A percentile compares a stretch with the other conserved stretches of the same genome.
These are phyloP conservation scores for Ibidorhyncha struthersii DNA, from an alignment of 2,113 vertebrate species.

Conservation along the genomic window DNA sequence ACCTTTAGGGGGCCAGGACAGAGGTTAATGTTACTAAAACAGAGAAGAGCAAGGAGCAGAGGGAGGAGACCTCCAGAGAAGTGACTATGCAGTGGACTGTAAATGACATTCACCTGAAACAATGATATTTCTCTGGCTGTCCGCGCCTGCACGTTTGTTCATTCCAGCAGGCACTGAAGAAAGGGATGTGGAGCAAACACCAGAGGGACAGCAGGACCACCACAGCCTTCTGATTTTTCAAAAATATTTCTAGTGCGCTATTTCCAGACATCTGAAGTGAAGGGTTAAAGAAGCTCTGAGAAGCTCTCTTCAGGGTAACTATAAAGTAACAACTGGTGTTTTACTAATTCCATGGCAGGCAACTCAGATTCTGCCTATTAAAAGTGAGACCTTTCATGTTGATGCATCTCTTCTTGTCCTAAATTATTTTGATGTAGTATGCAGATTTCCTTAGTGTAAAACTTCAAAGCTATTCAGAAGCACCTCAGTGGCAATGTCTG, in stretches of 20 bases:
- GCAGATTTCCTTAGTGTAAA: background rate
- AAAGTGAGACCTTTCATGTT: background rate
- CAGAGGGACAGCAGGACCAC: background rate
- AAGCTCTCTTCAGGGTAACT: background rate
- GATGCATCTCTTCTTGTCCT: background rate
- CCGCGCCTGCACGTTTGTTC: accelerated
- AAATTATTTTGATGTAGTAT: background rate
- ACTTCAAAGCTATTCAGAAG: background rate
- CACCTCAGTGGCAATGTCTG: accelerated
- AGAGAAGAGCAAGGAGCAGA: background rate
- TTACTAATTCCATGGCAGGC: background rate
- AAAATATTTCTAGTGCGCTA: background rate
- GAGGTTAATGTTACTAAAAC: background rate
- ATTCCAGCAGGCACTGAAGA: background rate
- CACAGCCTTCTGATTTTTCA: background rate
- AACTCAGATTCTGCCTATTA: background rate
- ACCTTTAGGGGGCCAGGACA: background rate
- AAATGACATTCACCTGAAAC: background rate
- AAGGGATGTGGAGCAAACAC: background rate
- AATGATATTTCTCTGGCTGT: background rate
- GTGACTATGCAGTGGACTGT: background rate
- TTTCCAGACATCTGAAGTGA: background rate
- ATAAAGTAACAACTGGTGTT: background rate
- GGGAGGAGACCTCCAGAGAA: background rate
- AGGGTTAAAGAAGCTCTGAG: background rate